Base-by-base conservation (phyloP, 2,113 vertebrate species). In the Silurus asotus region DNA sequence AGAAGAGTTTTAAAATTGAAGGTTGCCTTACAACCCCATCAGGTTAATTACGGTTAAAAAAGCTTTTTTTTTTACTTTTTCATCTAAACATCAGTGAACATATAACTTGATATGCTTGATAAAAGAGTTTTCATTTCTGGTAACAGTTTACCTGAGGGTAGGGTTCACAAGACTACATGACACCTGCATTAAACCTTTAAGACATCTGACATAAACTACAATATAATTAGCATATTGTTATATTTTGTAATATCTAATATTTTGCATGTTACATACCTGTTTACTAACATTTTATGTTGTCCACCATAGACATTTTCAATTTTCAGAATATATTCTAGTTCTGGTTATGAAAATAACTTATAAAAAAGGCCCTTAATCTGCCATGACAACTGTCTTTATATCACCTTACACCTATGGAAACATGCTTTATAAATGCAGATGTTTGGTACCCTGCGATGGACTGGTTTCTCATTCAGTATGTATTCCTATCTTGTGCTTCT, bases 91-190 rank as follows among this genome's bases (percentile, higher is more conserved):
- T 69, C 17, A 78, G 67, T 25, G 37, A 79, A 65, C 23, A 64
- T 85, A 45, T 78, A 85, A 78, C 74, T n/a, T n/a, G n/a, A n/a
- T n/a, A 17, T 20, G 59, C 51, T 77, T 64, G 20, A 49, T 55
- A 17, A 2, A 77, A n/a, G 2, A 77, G 25, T 15, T 25, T 77
- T 23, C 69, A 19, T 53, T 56, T 67, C 28, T 69, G 62, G 20
- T 65, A 79, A 55, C 61, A 13, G 19, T 69, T 79, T 23, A 48
- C 19, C 45, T 45, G 45, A 79, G 8, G 4, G 1, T 5, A 78
- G 76, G 9, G 7, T 58, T 19, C 14, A 58, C 37, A 79, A 59
- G 8, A 17, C 77, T 59, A 45, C 25, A 79, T 3, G 17, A 79
- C 4, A 20, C 28, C 8, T 58, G 56, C 53, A 25, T 8, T 17